Evolutionary conservation across 2,888 invertebrate genomes (phyloP).

Genomic region (Coremacera marginata): DNA sequence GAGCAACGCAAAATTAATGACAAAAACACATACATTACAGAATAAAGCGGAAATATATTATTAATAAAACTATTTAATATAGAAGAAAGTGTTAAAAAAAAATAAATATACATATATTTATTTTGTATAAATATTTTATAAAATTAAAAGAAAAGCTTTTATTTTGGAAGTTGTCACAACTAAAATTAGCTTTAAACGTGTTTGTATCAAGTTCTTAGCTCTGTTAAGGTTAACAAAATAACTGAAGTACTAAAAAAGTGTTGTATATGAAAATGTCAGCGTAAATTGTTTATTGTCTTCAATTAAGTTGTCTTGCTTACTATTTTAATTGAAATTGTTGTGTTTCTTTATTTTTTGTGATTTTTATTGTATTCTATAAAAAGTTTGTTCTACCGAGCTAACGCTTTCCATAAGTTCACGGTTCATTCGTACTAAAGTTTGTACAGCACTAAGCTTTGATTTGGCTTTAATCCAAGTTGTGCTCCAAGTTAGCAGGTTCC

Average conservation of each 20-base stretch:
- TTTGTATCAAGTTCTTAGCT: too few relatives aligned
- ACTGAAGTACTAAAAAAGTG: too few relatives aligned
- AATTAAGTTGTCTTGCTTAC: too few relatives aligned
- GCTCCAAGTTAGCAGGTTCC: not conserved
- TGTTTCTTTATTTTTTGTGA: too few relatives aligned
- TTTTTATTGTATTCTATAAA: too few relatives aligned
- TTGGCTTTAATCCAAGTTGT: slow-evolving; percentile 11
- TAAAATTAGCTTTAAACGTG: too few relatives aligned
- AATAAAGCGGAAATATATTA: not conserved
- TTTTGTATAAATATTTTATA: too few relatives aligned
- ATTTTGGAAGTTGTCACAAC: too few relatives aligned
- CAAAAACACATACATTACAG: not conserved
- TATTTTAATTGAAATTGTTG: too few relatives aligned
- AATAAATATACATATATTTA: not conserved
- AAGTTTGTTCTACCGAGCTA: not conserved
- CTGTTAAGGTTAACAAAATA: too few relatives aligned
- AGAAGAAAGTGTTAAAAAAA: not conserved
- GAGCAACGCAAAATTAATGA: not conserved
- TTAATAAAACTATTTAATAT: not conserved
- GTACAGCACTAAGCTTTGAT: not conserved
- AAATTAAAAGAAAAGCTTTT: not conserved
- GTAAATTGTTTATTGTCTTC: too few relatives aligned
- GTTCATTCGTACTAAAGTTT: not conserved
- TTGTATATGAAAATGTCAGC: too few relatives aligned
- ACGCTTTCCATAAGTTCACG: not conserved